These are phyloP conservation scores for Galaxea fascicularis DNA, from an alignment of 92 coral and sea anemone genomes.

Conservation along the genomic window DNA sequence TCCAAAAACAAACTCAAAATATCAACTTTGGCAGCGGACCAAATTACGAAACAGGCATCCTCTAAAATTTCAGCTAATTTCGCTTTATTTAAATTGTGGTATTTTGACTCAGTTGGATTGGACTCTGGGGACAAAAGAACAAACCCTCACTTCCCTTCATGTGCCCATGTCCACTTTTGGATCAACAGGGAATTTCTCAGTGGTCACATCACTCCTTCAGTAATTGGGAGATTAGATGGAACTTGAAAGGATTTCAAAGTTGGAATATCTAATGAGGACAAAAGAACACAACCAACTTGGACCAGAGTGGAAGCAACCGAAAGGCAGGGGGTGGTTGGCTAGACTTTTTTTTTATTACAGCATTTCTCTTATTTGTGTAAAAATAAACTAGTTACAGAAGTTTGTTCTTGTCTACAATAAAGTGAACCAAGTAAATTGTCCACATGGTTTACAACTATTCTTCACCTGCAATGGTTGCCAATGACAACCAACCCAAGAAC, in stretches of 20 bases:
- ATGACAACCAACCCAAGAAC: too few relatives aligned
- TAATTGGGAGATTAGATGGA: conserved; percentile 14
- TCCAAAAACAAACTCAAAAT: not conserved
- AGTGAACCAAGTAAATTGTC: not conserved
- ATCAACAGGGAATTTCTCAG: conserved; percentile 1
- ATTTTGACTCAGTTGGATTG: not conserved
- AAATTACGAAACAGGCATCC: conserved; percentile 2
- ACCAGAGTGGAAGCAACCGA: conserved; percentile 20
- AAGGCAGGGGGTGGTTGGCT: conserved; percentile 3
- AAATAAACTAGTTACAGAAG: not conserved
- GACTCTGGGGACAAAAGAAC: not conserved
- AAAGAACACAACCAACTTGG: conserved; percentile 16
- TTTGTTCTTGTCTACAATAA: not conserved
- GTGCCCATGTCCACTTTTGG: not conserved
- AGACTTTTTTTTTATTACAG: not conserved
- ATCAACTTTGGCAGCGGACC: not conserved
- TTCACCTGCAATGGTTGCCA: too few relatives aligned
- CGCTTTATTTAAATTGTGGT: not conserved
- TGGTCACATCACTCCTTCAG: not conserved
- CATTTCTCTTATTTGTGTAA: too few relatives aligned
- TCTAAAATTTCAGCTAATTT: not conserved
- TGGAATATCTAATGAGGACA: conserved; percentile 11
- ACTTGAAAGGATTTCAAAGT: conserved; percentile 16
- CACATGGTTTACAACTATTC: not conserved
- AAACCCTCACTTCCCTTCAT: not conserved